phyloP scores from a whole-genome alignment of 2,113 vertebrate species.

The Oreamnos americanus region DNA sequence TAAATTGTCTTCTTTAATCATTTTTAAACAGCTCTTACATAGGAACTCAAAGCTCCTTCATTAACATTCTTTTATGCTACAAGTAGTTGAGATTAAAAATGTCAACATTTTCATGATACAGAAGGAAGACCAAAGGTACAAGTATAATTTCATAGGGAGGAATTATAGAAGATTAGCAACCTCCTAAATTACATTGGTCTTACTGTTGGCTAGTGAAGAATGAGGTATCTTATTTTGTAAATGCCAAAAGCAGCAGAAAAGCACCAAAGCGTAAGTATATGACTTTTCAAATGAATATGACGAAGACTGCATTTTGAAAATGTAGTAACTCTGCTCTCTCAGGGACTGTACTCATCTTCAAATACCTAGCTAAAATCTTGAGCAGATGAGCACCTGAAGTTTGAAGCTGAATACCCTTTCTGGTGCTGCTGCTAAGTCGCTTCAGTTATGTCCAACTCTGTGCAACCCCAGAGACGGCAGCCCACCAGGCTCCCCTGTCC shows the following conservation, averaged over 20 bases:
- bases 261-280: background rate
- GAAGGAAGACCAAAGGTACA: background rate
- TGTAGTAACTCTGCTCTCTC: background rate
- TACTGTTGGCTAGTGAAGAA: background rate
- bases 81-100: background rate
- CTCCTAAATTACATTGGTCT: background rate
- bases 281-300: background rate
- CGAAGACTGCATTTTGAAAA: background rate
- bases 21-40: background rate
- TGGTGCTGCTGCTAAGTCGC: too few species aligned
- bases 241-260: background rate
- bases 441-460: too few species aligned
- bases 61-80: background rate
- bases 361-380: background rate
- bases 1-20: background rate
- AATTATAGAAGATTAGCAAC: background rate
- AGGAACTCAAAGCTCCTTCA: background rate
- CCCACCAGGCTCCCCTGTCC: too few species aligned
- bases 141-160: background rate
- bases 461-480: fast-evolving
- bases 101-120: background rate
- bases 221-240: background rate
- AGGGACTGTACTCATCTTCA: background rate
- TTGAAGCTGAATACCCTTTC: background rate
- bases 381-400: background rate